Base-by-base conservation (phyloP, 1,140 invertebrate genomes). In the Drosophila oshimai region DNA sequence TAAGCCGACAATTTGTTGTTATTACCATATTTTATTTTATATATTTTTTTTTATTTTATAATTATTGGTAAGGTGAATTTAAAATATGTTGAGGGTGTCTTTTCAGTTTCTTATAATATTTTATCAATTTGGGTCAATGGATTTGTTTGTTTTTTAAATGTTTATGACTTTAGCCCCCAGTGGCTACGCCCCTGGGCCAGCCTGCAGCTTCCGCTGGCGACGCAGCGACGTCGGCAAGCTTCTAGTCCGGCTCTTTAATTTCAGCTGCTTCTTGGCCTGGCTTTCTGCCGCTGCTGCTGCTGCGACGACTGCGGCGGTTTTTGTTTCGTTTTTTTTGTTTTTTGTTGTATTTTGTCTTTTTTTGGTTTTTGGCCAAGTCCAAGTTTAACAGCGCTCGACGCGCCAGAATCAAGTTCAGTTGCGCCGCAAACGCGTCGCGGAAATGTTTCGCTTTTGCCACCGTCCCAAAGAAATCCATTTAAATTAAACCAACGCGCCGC, bases 351-450 rank as follows among this genome's bases (percentile, higher is more conserved):
- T 62, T 45, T 55, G 49, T 28, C n/a, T 54, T 41, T 33, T 64
- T 73, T 62, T 54, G 47, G 55, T 64, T 81, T 73, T 87, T 86
- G 72, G 84, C 84, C 86, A 89, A 89, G 83, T 84, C 75, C 84
- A 89, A 89, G 86, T 89, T 89, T 89, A 89, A 80, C 86, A 83
- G 58, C 74, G 69, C 69, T 71, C 64, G 73, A 60, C 78, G 77
- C 78, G 86, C 78, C 79, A 89, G 86, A 89, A 89, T 89, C 86
- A 89, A 89, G 86, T 89, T 89, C 86, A 89, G 86, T 89, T 88
- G 79, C 83, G 79, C 79, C 86, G 86, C 86, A 89, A 89, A 89
- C 79, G 84, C 79, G 72, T 89, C 83, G 73, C 79, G 79, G 79
- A 80, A 86, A 89, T 86, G 84, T 89, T 81, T 86, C 80, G 72